These are phyloP conservation scores for Brachionus rotundiformis DNA, from an alignment of 1,140 invertebrate genomes.

Conservation along the genomic window DNA sequence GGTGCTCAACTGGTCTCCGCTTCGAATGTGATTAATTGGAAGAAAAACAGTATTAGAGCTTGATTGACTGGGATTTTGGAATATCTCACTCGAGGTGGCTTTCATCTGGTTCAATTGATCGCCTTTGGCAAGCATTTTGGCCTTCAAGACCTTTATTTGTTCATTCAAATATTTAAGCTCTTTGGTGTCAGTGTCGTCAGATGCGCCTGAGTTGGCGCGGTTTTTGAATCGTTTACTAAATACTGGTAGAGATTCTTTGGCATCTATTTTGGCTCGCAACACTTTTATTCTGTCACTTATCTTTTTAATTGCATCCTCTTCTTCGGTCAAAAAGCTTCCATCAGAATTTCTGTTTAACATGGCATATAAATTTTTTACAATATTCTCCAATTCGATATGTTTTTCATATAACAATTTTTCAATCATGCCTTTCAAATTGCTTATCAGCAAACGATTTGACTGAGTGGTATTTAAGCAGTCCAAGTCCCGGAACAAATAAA, in stretches of 20 bases:
- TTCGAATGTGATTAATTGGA: slow-evolving; percentile 15
- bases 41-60: not conserved
- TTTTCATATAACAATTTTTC: slow-evolving; percentile 20
- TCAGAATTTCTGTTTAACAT: not conserved
- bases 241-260: not conserved
- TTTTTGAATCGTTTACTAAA: slow-evolving; percentile 33
- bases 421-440: slow-evolving; percentile 11
- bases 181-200: slow-evolving; percentile 28
- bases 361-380: not conserved
- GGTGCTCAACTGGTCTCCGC: not conserved
- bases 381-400: not conserved
- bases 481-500: slow-evolving; percentile 37
- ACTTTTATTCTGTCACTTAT: slow-evolving; percentile 32
- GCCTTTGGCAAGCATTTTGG: slow-evolving; percentile 47
- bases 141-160: slow-evolving; percentile 35
- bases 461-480: slow-evolving; percentile 2
- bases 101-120: slow-evolving; percentile 51
- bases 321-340: slow-evolving; percentile 44
- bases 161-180: slow-evolving; percentile 34
- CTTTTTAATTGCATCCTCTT: slow-evolving; percentile 45
- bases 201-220: not conserved
- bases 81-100: not conserved
- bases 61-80: slow-evolving; percentile 23
- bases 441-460: not conserved
- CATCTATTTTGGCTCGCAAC: slow-evolving; percentile 7